These are phyloP conservation scores for Pogoniulus pusillus DNA, from an alignment of 2,797 vertebrate genomes.

Conservation along the genomic window DNA sequence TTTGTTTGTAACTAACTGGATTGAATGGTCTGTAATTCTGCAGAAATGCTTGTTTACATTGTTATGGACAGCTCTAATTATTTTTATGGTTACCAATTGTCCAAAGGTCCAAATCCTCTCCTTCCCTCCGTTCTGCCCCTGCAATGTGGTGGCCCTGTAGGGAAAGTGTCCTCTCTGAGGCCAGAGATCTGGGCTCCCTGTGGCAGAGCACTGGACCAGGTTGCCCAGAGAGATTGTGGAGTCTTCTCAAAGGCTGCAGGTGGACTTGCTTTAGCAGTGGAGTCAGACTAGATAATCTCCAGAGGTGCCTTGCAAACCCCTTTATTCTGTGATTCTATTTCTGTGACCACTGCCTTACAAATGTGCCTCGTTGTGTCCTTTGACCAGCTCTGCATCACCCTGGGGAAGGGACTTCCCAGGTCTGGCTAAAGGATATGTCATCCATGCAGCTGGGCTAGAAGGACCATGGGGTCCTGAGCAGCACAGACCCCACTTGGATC, in stretches of 20 bases:
- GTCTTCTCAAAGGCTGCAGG: no score
- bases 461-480: rapidly evolving
- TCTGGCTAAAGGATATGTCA: rapidly evolving
- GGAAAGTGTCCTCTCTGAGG: background rate
- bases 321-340: no score
- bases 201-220: no score
- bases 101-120: background rate
- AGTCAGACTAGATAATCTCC: no score
- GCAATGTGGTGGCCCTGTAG: background rate
- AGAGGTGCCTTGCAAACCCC: no score
- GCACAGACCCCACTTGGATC: background rate
- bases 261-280: no score
- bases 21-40: background rate
- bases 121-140: background rate
- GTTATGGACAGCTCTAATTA: background rate
- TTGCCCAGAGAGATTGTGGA: no score
- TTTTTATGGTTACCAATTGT: background rate
- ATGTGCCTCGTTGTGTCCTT: rapidly evolving
- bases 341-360: rapidly evolving
- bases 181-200: rapidly evolving
- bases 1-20: background rate
- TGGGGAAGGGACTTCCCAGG: background rate
- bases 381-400: background rate
- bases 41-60: background rate
- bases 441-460: rapidly evolving